phyloP scores from a whole-genome alignment of 2,797 vertebrate genomes.

The Peromyscus melanophrys region DNA sequence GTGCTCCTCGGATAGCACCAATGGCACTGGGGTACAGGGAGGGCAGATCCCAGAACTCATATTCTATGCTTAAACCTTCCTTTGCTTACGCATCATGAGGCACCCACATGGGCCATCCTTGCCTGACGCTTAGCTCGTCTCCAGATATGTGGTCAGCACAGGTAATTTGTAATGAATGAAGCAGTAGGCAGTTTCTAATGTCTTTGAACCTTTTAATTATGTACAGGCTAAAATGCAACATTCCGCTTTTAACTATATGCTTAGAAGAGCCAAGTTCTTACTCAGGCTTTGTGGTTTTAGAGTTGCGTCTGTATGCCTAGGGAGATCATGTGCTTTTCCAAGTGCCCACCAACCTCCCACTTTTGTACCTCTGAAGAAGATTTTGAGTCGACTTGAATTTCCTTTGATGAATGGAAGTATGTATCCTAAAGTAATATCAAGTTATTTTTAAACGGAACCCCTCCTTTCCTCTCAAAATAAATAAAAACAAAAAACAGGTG shows the following conservation, averaged over 20 bases:
- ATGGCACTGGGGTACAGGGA: constrained; percentile 98
- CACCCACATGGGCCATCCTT: constrained; percentile 77
- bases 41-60: constrained; percentile 99
- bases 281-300: constrained; percentile 79
- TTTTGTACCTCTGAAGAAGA: constrained; percentile 57
- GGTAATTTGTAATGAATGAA: constrained; percentile 83
- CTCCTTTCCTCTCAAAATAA: background rate
- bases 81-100: constrained; percentile 71
- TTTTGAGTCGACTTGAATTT: constrained; percentile 66
- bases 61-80: constrained; percentile 94
- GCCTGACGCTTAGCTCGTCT: constrained; percentile 84
- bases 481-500: constrained; percentile 13
- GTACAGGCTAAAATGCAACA: constrained; percentile 83
- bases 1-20: constrained; percentile 99
- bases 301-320: constrained; percentile 67
- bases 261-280: constrained; percentile 81
- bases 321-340: constrained; percentile 60
- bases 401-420: constrained; percentile 68
- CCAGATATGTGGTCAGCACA: constrained; percentile 81
- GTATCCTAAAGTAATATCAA: constrained; percentile 64
- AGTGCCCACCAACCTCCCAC: background rate
- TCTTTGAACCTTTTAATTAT: constrained; percentile 85
- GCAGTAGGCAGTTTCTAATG: constrained; percentile 82
- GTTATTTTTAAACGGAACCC: constrained; percentile 77
- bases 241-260: constrained; percentile 85